A percentile compares a stretch with the other conserved stretches of the same genome.
Conservation (phyloP, 2,113 vertebrate species). For the Crotophaga sulcirostris region DNA sequence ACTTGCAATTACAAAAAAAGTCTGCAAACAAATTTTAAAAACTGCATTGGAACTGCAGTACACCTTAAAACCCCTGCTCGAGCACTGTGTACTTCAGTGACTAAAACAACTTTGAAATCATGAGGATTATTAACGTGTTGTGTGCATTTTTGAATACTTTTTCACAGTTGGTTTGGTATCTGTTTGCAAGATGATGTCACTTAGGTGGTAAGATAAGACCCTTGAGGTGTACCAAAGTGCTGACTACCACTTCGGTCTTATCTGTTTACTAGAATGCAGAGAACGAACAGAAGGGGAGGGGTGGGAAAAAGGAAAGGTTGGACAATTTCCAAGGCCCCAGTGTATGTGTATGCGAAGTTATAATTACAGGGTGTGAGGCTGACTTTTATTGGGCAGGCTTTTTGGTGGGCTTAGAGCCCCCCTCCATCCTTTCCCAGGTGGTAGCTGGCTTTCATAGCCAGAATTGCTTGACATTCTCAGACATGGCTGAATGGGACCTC, state of each 20-base stretch:
- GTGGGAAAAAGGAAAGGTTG: constrained; percentile 20
- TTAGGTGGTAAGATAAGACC: not conserved
- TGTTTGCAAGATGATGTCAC: constrained; percentile 1
- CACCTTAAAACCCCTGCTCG: not conserved
- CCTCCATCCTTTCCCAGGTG: constrained; percentile 38
- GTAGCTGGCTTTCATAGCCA: constrained; percentile 48
- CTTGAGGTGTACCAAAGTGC: not conserved
- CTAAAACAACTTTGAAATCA: not conserved
- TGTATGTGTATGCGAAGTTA: constrained; percentile 59
- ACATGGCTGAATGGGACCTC: constrained; percentile 16
- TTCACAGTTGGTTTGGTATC: not conserved
- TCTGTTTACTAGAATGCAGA: not conserved
- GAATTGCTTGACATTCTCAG: constrained; percentile 42
- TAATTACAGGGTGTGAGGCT: constrained; percentile 54
- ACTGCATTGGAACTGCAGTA: not conserved
- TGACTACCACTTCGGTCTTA: not conserved
- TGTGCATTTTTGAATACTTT: not conserved
- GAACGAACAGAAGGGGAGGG: not conserved
- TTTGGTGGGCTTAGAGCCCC: constrained; percentile 47
- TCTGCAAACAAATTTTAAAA: not conserved
- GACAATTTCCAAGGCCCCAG: constrained; percentile 60
- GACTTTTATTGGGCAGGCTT: constrained; percentile 71
- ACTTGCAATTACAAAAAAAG: not conserved
- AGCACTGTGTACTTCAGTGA: not conserved
- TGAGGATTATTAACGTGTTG: not conserved